Base-by-base conservation (phyloP, 2,888 invertebrate species). In the Pristionchus mayeri region DNA sequence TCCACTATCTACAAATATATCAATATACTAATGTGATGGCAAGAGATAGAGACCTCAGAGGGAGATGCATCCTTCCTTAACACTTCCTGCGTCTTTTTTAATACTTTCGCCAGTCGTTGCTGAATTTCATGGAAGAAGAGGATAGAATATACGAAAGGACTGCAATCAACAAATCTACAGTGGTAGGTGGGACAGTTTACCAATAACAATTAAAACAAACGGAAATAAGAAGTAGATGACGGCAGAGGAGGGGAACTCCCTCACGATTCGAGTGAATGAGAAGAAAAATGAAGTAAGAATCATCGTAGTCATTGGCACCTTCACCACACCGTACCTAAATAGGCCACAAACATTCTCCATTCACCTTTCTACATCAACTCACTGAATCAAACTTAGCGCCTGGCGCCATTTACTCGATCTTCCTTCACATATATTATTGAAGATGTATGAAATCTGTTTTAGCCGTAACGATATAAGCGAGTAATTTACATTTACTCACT, bases 171-270 rank as follows among this genome's bases (percentile, higher is more conserved):
- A n/a, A n/a, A n/a, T n/a, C n/a, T n/a, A n/a, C n/a, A n/a, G n/a
- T n/a, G n/a, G n/a, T n/a, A n/a, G n/a, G n/a, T n/a, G n/a, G n/a
- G n/a, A n/a, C n/a, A n/a, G n/a, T n/a, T n/a, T n/a, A 24, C 54
- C 3, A 21, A 54, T 54, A 54, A 6, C n/a, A 24, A 54, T 24
- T 1, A 30, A 60, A 60, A 95, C 97, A 95, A 95, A 97, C 97
- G 97, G 97, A 94, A 97, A 97, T 89, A 95, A 95, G 18, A 98
- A 94, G 92, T 96, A 96, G 92, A 97, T 95, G 90, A 97, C 95
- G 91, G 96, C 96, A 88, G 96, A 94, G 7, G 96, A 93, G 40
- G 96, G 95, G 93, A 97, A 95, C 90, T 95, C 95, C 87, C 95
- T 94, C 90, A 95, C 94, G 90, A 97, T 95, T 92, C 95, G 95